These are phyloP conservation scores for Anthopleura sola DNA, from an alignment of 64 coral and sea anemone genomes.

Conservation along the genomic window DNA sequence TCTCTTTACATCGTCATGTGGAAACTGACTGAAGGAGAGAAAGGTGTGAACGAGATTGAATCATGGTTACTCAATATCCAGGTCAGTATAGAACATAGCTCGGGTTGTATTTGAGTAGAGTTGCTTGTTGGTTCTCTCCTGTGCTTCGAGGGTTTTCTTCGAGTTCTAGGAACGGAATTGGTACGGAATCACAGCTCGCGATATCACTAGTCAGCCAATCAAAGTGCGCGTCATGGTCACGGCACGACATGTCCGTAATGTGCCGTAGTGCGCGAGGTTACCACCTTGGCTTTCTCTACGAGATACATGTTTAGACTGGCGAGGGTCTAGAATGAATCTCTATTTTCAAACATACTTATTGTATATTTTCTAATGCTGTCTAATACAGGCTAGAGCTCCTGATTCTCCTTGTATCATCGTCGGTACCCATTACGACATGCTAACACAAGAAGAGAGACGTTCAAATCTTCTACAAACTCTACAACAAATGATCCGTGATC, in stretches of 20 bases:
- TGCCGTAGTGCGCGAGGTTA: too few species aligned
- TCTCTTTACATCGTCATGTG: conserved; percentile 96
- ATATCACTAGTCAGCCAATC: too few species aligned
- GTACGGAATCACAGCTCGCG: too few species aligned
- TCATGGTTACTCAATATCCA: conserved; percentile 96
- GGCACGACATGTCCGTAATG: too few species aligned
- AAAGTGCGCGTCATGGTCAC: too few species aligned
- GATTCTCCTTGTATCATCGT: conserved; percentile 91
- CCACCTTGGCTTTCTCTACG: too few species aligned
- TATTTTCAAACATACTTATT: background rate
- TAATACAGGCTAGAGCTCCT: conserved; percentile 78
- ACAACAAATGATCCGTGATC: conserved; percentile 73
- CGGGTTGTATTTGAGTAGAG: too few species aligned
- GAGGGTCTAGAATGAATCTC: too few species aligned
- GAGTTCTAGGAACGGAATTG: too few species aligned
- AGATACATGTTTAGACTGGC: too few species aligned
- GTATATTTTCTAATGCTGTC: background rate
- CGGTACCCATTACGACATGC: conserved; percentile 80
- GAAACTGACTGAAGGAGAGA: conserved; percentile 93
- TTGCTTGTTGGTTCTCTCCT: too few species aligned
- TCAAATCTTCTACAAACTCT: conserved; percentile 52
- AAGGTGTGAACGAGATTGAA: conserved; percentile 78
- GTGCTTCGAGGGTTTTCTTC: too few species aligned
- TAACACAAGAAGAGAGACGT: conserved; percentile 64
- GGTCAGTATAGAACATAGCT: conserved; percentile 31